Base-by-base conservation (phyloP, 2,888 invertebrate genomes). In the Chrysolina oricalcia region DNA sequence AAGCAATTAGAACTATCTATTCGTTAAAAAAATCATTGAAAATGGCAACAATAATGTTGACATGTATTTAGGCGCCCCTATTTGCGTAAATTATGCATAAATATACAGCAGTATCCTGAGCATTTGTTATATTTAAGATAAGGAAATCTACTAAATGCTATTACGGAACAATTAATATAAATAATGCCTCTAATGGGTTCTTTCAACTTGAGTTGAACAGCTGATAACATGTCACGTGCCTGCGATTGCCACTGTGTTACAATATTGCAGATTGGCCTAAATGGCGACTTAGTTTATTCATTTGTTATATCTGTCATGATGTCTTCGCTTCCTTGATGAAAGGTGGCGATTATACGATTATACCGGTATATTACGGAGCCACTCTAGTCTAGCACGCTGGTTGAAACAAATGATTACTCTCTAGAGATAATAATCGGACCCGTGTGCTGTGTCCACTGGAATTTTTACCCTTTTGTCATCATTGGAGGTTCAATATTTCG, bases 171-270 rank as follows among this genome's bases (percentile, higher is more conserved):
- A 59, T 59, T 59, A 23, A 27, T 59, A 27, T 17, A 19, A 19
- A n/a, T 59, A 27, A 59, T 59, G 27, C 6, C 59, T 13, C 13
- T 59, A 59, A 59, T 59, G 59, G 23, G 59, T 59, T 59, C 27
- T 27, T 59, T 59, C 27, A 59, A 59, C 23, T 15, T 11, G 27
- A 48, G 59, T 59, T 27, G 59, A 59, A 19, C 50, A 19, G 19
- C 48, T 13, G 17, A 19, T 5, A 27, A 15, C 8, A 11, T 59
- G 59, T 13, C 59, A 27, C 59, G 27, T 27, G 27, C 13, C 8
- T 15, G 27, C 23, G 15, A 59, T 59, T 10, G 13, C 17, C 50
- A 19, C 17, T 19, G 19, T 17, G 19, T 17, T 6, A 53, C 9
- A 53, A 43, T 13, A 43, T 13, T 8, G 43, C 13, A 43, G 11